phyloP scores from a whole-genome alignment of 2,113 vertebrate species.

The Catagonus wagneri region DNA sequence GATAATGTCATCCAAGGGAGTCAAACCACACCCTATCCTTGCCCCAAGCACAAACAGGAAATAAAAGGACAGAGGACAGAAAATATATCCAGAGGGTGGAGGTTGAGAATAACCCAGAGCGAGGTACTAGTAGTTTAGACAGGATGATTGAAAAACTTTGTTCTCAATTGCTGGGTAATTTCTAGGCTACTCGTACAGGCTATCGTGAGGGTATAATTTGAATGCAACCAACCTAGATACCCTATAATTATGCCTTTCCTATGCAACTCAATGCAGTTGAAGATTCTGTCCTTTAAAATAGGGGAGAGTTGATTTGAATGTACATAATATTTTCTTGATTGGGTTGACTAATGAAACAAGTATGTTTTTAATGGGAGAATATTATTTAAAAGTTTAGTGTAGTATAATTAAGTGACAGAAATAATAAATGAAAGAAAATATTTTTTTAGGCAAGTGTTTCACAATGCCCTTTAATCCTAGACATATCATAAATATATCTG shows the following conservation, averaged over 20 bases:
- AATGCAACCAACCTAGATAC: neutral
- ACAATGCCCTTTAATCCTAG: neutral
- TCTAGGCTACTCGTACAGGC: neutral
- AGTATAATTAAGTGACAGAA: neutral
- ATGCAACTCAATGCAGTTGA: neutral
- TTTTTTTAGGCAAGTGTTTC: neutral
- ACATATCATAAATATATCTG: neutral
- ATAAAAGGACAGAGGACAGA: neutral
- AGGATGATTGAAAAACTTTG: neutral
- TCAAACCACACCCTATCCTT: neutral
- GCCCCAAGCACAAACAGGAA: neutral
- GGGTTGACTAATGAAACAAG: neutral
- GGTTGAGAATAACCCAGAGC: neutral
- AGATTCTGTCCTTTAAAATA: neutral
- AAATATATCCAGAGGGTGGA: neutral
- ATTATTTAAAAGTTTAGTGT: constrained; percentile 9
- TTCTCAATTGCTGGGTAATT: neutral
- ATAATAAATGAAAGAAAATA: neutral
- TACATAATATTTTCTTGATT: no score
- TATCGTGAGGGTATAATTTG: neutral
- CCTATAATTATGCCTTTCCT: neutral
- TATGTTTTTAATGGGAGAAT: constrained; percentile 4
- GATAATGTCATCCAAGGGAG: accelerated
- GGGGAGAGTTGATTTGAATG: neutral
- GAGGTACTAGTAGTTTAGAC: neutral